Base-by-base conservation (phyloP, 2,888 invertebrate species). In the Endomychus coccineus region DNA sequence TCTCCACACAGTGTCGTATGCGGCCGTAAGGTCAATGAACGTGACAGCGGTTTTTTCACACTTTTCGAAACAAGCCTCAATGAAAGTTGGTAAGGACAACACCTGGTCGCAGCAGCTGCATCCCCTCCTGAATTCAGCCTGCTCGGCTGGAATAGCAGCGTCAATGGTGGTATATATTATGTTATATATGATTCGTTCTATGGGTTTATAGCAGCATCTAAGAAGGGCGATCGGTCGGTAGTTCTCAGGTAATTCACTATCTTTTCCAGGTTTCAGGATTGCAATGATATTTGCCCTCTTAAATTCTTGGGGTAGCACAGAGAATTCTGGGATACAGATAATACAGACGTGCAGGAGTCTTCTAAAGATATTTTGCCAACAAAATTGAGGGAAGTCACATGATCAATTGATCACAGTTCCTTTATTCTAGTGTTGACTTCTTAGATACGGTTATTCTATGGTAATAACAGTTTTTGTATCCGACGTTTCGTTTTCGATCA, bases 1-100 rank as follows among this genome's bases (percentile, higher is more conserved):
- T 25, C 23, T 35, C 42, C 37, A 48, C 1, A 48, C 37, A 15
- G 42, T 48, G 22, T 44, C 45, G 21, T 44, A 43, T 3, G 43
- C 40, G 12, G 44, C 44, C 6, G 42, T 28, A n/a, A 46, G 34
- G 38, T 46, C 43, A 3, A 40, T 28, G 29, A 49, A 42, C 15
- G 30, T 39, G 9, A 19, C 42, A 12, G 37, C 27, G 2, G 39
- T 45, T 40, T 49, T 48, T 9, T 7, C 6, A 7, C 21, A n/a
- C 9, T 19, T 19, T n/a, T 19, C 6, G 21, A 7, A 19, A n/a
- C 21, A 6, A 7, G n/a, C 9, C 9, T 19, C 21, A 19, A 19
- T 19, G n/a, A 7, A 7, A 6, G 21, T 19, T 7, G 21, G 6
- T 7, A 19, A n/a, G 6, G 21, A 6, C 9, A 19, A 19, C 6